Conservation (phyloP, 1,140 invertebrate genomes). For the Formica exsecta region DNA sequence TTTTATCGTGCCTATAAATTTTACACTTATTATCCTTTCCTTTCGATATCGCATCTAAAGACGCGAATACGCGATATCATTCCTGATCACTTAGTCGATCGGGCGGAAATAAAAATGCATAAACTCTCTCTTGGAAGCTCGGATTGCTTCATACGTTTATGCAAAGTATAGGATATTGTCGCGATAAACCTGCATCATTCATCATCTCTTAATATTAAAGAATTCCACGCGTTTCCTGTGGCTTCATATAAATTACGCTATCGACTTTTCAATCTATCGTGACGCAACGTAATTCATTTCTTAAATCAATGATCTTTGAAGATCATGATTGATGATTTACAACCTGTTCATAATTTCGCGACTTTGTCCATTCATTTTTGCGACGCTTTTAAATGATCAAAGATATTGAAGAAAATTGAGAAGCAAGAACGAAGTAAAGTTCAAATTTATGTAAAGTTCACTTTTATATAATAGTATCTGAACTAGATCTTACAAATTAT, state of each 20-base stretch:
- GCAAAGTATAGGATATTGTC: slow-evolving; percentile 11
- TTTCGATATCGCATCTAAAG: neutral
- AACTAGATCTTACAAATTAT: neutral
- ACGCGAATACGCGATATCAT: neutral
- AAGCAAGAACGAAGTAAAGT: neutral
- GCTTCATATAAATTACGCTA: neutral
- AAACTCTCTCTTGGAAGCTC: neutral
- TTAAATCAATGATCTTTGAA: neutral
- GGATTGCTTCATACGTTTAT: slow-evolving; percentile 12
- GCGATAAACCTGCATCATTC: neutral
- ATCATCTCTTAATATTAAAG: neutral
- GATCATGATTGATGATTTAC: neutral
- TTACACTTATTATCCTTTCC: neutral
- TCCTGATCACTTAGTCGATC: slow-evolving; percentile 13
- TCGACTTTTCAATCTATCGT: neutral
- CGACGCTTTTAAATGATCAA: neutral
- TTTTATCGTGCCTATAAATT: slow-evolving; percentile 35
- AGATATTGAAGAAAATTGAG: neutral
- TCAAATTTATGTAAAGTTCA: neutral
- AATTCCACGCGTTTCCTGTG: neutral
- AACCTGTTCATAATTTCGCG: neutral
- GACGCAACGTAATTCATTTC: too few species aligned
- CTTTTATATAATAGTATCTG: neutral
- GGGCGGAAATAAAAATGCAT: slow-evolving; percentile 33
- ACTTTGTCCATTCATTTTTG: neutral